These are phyloP conservation scores for Drosophila meridionalis DNA, from an alignment of 2,888 invertebrate species.

Conservation along the genomic window DNA sequence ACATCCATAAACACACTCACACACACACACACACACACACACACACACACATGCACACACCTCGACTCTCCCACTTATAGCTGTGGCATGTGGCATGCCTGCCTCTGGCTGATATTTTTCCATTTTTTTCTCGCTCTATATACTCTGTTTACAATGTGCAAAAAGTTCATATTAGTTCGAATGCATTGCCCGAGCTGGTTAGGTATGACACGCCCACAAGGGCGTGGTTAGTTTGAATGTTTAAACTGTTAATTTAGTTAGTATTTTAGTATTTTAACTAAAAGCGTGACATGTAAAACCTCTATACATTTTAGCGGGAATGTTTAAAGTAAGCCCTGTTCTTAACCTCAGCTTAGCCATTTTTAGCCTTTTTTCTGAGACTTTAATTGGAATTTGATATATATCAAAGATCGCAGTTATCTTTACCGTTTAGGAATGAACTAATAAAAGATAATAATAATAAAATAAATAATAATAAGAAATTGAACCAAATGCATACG, in stretches of 20 bases:
- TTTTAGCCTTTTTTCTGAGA: not conserved
- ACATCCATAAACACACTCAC: conserved; percentile 7
- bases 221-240: not conserved
- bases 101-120: conserved; percentile 45
- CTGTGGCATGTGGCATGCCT: conserved; percentile 47
- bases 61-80: conserved; percentile 8
- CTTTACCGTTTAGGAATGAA: too few relatives aligned
- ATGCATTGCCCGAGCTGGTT: not conserved
- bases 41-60: conserved; percentile 3
- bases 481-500: too few relatives aligned
- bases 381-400: too few relatives aligned
- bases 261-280: too few relatives aligned
- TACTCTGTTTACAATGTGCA: conserved; percentile 12
- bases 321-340: not conserved
- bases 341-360: not conserved
- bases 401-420: too few relatives aligned
- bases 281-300: too few relatives aligned
- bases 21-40: not conserved
- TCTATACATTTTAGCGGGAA: not conserved
- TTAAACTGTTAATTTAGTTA: too few relatives aligned
- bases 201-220: not conserved
- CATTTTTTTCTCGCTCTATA: conserved; percentile 12
- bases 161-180: conserved; percentile 3
- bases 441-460: too few relatives aligned
- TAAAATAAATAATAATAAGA: too few relatives aligned